Base-by-base conservation (phyloP, 2,888 invertebrate species). In the Pecten maximus region DNA sequence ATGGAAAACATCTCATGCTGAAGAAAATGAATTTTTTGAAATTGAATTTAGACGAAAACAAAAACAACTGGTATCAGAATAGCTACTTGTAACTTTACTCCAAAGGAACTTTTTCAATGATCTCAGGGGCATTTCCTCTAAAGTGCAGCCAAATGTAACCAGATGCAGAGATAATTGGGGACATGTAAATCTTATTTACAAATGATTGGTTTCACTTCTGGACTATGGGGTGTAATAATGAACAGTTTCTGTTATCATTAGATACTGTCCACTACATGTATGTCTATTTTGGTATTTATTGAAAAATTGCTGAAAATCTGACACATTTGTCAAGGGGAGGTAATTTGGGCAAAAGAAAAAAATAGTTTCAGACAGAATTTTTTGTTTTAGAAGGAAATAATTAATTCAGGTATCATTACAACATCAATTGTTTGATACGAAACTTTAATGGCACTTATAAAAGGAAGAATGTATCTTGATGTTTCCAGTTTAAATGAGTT, bases 261-360 rank as follows among this genome's bases (percentile, higher is more conserved):
- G 54, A 50, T 44, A 88, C 39, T 88, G 88, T 88, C 88, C 48
- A 48, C n/a, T 44, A 54, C 48, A 39, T 44, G 28, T 35, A 16
- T 88, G 48, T 48, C 39, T 39, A 88, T 50, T 50, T 15, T 50
- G 48, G 54, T 39, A 48, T 44, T 19, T 35, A 50, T 50, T 40
- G 48, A 39, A 50, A 50, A 48, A 48, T 50, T 35, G 48, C 23
- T 48, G 23, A 39, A 60, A 23, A 40, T n/a, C 39, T 50, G n/a
- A 2, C 28, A 28, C 12, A 23, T 40, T 60, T n/a, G 74, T 40
- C 40, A 19, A 50, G 16, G 28, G 44, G 40, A 28, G 50, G 19
- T 39, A 48, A 35, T 48, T 35, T n/a, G 12, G n/a, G 23, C 48
- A 28, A n/a, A n/a, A n/a, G 44, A 50, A 23, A 88, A n/a, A 88